Conservation (phyloP, 2,797 vertebrate species). For the Danio jaintianensis region DNA sequence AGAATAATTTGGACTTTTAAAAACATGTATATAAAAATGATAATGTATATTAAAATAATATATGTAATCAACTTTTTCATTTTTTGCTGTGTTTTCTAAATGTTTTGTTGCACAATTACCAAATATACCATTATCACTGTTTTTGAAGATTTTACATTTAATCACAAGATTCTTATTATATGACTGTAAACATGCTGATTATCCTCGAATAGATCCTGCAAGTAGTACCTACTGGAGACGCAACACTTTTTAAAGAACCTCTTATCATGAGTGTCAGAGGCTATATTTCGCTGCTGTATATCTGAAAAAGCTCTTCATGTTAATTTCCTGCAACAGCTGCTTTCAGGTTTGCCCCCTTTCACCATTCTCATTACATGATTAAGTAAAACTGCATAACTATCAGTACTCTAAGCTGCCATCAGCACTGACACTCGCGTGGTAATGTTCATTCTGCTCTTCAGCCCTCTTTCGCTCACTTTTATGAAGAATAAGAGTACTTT, state of each 20-base stretch:
- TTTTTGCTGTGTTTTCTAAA: no score
- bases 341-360: conserved; percentile 14
- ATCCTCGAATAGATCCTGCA: neutral
- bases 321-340: conserved; percentile 26
- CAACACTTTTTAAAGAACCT: neutral
- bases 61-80: no score
- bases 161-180: no score
- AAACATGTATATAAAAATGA: no score
- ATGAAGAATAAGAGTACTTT: conserved; percentile 39
- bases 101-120: neutral
- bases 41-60: no score
- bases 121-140: neutral
- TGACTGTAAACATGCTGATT: neutral
- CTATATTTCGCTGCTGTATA: conserved; percentile 29
- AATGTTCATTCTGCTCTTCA: conserved; percentile 35
- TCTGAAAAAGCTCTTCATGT: conserved; percentile 38
- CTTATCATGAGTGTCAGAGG: conserved; percentile 13
- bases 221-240: neutral
- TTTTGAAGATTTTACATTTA: neutral
- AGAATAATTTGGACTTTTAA: no score
- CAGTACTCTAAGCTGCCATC: conserved; percentile 56
- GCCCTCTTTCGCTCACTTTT: neutral
- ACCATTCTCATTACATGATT: conserved; percentile 55
- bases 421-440: conserved; percentile 44
- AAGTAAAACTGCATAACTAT: conserved; percentile 48